phyloP scores from a whole-genome alignment of 23 tunicate genomes.

The Styela clava region DNA sequence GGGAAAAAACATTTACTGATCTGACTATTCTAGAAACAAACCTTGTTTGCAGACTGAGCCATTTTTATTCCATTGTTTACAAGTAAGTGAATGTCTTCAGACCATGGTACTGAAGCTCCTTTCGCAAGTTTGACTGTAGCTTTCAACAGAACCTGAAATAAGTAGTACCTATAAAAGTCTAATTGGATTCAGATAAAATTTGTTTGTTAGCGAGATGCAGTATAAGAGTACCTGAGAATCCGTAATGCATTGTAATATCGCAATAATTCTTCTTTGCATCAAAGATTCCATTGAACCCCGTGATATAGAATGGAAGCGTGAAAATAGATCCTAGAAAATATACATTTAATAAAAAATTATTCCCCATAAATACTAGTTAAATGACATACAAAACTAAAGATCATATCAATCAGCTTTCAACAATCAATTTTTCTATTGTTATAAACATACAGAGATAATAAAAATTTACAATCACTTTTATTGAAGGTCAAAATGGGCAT shows the following conservation, averaged over 20 bases:
- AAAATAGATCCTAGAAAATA: constrained; percentile 41
- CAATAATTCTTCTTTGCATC: constrained; percentile 41
- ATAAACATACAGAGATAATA: too few species aligned
- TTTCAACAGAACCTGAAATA: constrained; percentile 31
- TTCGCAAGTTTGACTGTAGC: constrained; percentile 51
- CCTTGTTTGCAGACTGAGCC: background rate
- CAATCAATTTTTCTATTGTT: too few species aligned
- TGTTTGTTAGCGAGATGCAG: background rate
- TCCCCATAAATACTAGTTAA: too few species aligned
- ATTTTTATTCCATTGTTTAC: constrained; percentile 37
- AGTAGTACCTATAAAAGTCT: too few species aligned
- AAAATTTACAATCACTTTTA: too few species aligned
- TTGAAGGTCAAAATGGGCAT: too few species aligned
- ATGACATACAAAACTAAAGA: too few species aligned
- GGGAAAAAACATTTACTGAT: too few species aligned
- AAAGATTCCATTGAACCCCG: constrained; percentile 49
- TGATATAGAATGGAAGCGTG: constrained; percentile 19
- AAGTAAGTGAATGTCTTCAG: constrained; percentile 38
- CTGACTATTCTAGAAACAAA: too few species aligned
- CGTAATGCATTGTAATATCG: constrained; percentile 52
- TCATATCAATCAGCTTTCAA: too few species aligned
- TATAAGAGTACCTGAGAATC: constrained; percentile 36
- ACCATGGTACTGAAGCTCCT: constrained; percentile 69
- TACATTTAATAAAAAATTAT: too few species aligned
- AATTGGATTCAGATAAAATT: background rate